These are phyloP conservation scores for rabbit (Oryctolagus cuniculus) DNA, from an alignment of 2,113 vertebrate species.

Conservation along the genomic window mOryCun1.1 NC_091436.1:165469501-165470000, in stretches of 20 bases:
- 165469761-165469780: background rate
- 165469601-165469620: background rate
- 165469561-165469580: background rate
- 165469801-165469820: background rate
- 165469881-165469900: background rate
- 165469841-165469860: background rate
- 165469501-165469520: background rate
- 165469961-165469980: background rate
- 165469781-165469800: background rate
- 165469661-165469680: background rate
- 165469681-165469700: too few species aligned
- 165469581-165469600: background rate
- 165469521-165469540: background rate
- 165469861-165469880: background rate
- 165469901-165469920: background rate
- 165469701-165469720: background rate
- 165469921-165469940: fast-evolving
- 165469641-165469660: background rate
- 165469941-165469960: background rate
- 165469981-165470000: too few species aligned
- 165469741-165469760: background rate
- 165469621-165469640: background rate
- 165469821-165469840: background rate
- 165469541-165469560: background rate
- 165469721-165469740: background rate